Evolutionary conservation across 2,888 invertebrate species (phyloP).

Genomic region (Noctuana brunneofusca): DNA sequence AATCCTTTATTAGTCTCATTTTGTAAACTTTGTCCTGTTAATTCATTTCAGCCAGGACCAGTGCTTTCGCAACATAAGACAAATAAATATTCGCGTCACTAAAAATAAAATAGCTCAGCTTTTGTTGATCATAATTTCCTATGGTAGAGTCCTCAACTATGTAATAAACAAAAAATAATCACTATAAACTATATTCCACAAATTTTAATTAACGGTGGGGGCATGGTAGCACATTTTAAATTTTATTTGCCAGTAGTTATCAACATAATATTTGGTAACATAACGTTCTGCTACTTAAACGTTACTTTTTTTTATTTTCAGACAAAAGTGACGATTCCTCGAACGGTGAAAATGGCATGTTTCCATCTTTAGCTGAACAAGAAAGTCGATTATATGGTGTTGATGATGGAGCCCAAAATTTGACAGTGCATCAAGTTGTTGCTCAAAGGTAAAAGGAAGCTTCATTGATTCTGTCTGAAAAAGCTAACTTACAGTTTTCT

Average conservation of each 20-base stretch:
- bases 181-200: not conserved
- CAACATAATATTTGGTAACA: not conserved
- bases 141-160: not conserved
- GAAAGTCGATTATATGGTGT: slow-evolving; percentile 74
- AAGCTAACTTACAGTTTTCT: too few species aligned
- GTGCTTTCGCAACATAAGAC: too few species aligned
- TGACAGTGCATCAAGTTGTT: slow-evolving; percentile 91
- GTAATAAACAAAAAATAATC: not conserved
- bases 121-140: too few species aligned
- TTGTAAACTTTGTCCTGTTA: not conserved
- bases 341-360: slow-evolving; percentile 73
- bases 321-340: slow-evolving; percentile 70
- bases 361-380: slow-evolving; percentile 80
- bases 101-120: too few species aligned
- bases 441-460: slow-evolving; percentile 84
- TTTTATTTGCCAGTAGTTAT: slow-evolving; percentile 27
- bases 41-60: not conserved
- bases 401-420: slow-evolving; percentile 83
- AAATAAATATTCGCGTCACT: not conserved
- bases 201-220: slow-evolving; percentile 26
- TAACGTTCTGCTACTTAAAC: too few species aligned
- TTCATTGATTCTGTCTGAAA: not conserved
- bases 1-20: too few species aligned
- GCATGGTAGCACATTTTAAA: slow-evolving; percentile 22
- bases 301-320: slow-evolving; percentile 42